Base-by-base conservation (phyloP, 2,113 vertebrate species). In the Eolophus roseicapilla region DNA sequence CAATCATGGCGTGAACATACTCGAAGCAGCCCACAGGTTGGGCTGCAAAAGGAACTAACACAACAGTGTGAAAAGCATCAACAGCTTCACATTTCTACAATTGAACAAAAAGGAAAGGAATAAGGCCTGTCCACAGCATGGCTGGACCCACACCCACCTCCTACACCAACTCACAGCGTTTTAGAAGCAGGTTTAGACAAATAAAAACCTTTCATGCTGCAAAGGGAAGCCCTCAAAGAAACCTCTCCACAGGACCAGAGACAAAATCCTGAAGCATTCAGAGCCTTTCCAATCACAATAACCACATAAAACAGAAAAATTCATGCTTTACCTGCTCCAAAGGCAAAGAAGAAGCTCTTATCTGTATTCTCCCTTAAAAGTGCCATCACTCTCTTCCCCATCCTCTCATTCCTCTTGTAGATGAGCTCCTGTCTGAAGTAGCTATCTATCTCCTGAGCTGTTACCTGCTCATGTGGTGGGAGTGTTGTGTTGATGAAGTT, bases 341-440 rank as follows among this genome's bases (percentile, higher is more conserved):
- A 99, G 70, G 99, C 99, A 79, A 99, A 99, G 96, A 99, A 99
- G 97, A 98, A 99, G 39, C 98, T 99, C 97, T 99, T 99, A 95
- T 99, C 98, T 35, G 98, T 97, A 12, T 99, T 99, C 76, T 98
- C 98, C 93, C 98, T 98, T 94, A 99, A 92, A 65, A 99, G 98
- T 0, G 98, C 92, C 78, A 99, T 99, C 93, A 99, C 99, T 14
- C 99, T 98, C 82, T 95, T 98, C 5, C 99, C 99, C 99, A 99
- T 99, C 77, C 99, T 98, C 97, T 99, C 99, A 2, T 99, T 99
- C 86, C 99, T 98, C 96, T 99, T 99, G 98, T 99, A 99, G 98
- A 99, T 99, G 94, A 99, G 99, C 94, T 99, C 99, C 96, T 99
- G 99, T 55, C 99, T 98, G 97, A 99, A 99, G 98, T 99, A 99